Evolutionary conservation across 2,888 invertebrate genomes (phyloP).

Genomic region (Synergus laeviventris): DNA sequence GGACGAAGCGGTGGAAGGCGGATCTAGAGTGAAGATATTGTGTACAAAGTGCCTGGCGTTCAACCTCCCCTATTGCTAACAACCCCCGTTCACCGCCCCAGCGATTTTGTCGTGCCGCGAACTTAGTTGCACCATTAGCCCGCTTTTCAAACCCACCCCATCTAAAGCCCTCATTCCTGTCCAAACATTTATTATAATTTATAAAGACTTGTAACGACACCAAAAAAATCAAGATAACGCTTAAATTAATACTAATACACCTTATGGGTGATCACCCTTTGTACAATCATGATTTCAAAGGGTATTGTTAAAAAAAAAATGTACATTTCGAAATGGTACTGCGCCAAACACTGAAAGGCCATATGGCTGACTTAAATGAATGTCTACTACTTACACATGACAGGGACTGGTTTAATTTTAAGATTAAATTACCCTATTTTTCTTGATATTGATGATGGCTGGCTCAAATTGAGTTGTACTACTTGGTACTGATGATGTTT

Average conservation of each 20-base stretch:
- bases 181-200: neutral
- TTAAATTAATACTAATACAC: neutral
- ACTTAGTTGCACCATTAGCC: slow-evolving; percentile 36
- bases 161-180: neutral
- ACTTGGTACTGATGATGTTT: too few relatives aligned
- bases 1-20: neutral
- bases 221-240: neutral
- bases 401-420: too few relatives aligned
- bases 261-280: too few relatives aligned
- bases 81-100: slow-evolving; percentile 10
- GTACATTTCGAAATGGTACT: too few relatives aligned
- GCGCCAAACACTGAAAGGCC: too few relatives aligned
- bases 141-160: slow-evolving; percentile 1
- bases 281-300: too few relatives aligned
- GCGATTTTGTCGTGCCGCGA: slow-evolving; percentile 31
- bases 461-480: too few relatives aligned
- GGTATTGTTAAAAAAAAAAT: too few relatives aligned
- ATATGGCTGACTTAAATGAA: too few relatives aligned
- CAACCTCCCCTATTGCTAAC: slow-evolving; percentile 28
- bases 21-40: slow-evolving; percentile 20
- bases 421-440: too few relatives aligned
- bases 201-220: neutral
- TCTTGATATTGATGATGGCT: too few relatives aligned
- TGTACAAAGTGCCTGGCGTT: slow-evolving; percentile 22
- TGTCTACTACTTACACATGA: too few relatives aligned